Percentiles rank a stretch among this genome's conserved stretches.
Conservation (phyloP, 2,797 vertebrate species). For the Tympanoctomys barrerae region DNA sequence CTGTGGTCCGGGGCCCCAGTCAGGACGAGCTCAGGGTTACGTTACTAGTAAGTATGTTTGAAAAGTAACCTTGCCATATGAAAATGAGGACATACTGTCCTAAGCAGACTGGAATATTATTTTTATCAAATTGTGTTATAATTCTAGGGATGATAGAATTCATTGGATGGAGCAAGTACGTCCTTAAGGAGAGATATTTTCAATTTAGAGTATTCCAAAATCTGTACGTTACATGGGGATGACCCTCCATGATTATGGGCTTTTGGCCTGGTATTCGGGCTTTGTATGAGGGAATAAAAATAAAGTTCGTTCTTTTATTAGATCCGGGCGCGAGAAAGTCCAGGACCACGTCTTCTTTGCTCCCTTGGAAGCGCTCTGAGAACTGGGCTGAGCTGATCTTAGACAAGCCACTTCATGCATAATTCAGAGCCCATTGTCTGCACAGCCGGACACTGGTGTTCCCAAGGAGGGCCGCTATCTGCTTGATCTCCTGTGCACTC, state of each 20-base stretch:
- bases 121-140: slow-evolving; percentile 36
- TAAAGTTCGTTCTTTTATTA: slow-evolving; percentile 5
- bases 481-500: neutral
- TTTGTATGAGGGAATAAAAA: neutral
- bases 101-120: neutral
- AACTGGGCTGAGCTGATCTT: neutral
- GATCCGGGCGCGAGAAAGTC: neutral
- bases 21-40: neutral
- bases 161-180: neutral
- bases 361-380: neutral
- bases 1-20: neutral
- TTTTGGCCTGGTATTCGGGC: slow-evolving; percentile 15
- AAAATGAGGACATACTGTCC: neutral
- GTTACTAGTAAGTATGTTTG: slow-evolving; percentile 18
- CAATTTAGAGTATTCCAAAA: neutral
- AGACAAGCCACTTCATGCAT: neutral
- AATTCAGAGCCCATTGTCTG: neutral
- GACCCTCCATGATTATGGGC: neutral
- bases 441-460: neutral
- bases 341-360: neutral
- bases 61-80: slow-evolving; percentile 16
- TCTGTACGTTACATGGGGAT: neutral
- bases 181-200: neutral
- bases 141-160: neutral
- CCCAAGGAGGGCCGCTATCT: neutral